These are phyloP conservation scores for Planococcus citri DNA, from an alignment of 1,140 invertebrate species.

Conservation along the genomic window DNA sequence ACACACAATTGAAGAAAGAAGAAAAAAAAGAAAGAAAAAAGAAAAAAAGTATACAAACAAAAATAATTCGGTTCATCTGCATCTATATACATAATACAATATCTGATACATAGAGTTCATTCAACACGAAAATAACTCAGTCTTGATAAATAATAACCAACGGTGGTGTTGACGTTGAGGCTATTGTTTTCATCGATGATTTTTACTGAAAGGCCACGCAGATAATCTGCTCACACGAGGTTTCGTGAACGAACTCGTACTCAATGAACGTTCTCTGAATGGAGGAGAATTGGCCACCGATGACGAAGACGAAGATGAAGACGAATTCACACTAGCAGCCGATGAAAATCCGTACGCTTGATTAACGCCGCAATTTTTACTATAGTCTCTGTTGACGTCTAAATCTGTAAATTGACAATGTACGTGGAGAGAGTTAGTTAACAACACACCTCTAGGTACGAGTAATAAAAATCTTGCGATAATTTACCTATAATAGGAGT, in stretches of 20 bases:
- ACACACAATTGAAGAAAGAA: no score
- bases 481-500: constrained; percentile 6
- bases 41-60: no score
- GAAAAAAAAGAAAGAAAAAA: no score
- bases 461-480: background rate
- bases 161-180: background rate
- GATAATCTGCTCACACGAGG: background rate
- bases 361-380: background rate
- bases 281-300: background rate
- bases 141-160: background rate
- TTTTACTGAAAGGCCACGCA: background rate
- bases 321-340: background rate
- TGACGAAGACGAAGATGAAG: background rate
- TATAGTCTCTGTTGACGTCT: background rate
- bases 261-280: constrained; percentile 15
- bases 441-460: no score
- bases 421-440: no score
- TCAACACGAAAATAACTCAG: no score
- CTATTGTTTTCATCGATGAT: constrained; percentile 2
- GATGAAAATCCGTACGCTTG: background rate
- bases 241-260: constrained; percentile 11
- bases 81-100: no score
- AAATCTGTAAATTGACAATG: background rate
- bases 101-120: no score
- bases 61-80: no score